A percentile compares a stretch with the other conserved stretches of the same genome.
Conservation (phyloP, 2,797 vertebrate genomes). For the Labeo calbasu region DNA sequence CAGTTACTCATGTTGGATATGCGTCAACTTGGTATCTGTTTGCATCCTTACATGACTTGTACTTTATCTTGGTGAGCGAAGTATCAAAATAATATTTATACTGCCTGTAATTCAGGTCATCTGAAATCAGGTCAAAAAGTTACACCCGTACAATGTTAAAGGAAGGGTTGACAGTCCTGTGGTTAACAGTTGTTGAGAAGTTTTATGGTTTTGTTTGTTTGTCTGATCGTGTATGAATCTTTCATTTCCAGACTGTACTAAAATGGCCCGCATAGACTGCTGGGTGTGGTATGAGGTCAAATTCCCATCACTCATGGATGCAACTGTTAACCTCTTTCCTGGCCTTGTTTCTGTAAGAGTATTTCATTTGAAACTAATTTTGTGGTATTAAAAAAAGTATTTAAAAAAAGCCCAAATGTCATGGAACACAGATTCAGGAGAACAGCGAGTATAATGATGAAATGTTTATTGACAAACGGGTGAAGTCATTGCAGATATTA, state of each 20-base stretch:
- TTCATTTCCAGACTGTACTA: constrained; percentile 6
- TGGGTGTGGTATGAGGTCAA: constrained; percentile 26
- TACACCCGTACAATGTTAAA: not conserved
- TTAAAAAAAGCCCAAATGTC: not conserved
- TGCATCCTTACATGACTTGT: constrained; percentile 9
- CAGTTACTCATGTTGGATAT: constrained; percentile 13
- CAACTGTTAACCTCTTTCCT: constrained; percentile 30
- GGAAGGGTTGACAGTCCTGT: not conserved
- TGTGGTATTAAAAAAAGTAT: not conserved
- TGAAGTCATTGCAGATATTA: too few species aligned
- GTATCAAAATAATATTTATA: constrained; percentile 46
- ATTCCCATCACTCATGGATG: constrained; percentile 4
- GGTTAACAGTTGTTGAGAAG: not conserved
- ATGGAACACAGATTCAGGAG: too few species aligned
- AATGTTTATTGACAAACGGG: too few species aligned
- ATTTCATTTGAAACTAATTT: not conserved
- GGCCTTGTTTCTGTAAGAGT: not conserved
- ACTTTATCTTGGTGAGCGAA: constrained; percentile 27
- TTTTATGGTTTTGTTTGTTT: constrained; percentile 4
- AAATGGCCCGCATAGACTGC: not conserved
- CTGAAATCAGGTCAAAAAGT: constrained; percentile 8
- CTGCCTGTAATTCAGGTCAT: constrained; percentile 18
- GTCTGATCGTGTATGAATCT: constrained; percentile 1
- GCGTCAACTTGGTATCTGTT: constrained; percentile 2
- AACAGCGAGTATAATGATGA: too few species aligned